Evolutionary conservation across 2,113 vertebrate species (phyloP).

Genomic region (Indicator indicator): DNA sequence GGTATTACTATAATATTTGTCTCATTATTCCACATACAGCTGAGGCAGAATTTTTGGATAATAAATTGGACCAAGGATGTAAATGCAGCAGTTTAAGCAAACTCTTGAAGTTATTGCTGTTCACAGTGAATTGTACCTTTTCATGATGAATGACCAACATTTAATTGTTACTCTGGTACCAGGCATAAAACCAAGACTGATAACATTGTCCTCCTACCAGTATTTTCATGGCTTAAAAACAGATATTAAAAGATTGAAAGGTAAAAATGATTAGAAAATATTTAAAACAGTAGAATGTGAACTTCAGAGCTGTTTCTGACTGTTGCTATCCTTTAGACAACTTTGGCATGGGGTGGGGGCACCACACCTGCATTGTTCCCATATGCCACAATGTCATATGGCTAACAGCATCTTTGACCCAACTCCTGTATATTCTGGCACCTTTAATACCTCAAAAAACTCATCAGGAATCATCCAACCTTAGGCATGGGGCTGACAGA

Average conservation of each 20-base stretch:
- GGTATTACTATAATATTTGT: conserved; percentile 23
- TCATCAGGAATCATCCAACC: not conserved
- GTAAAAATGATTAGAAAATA: not conserved
- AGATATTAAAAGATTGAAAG: not conserved
- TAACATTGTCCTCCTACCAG: not conserved
- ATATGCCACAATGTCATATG: accelerated
- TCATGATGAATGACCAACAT: not conserved
- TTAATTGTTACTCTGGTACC: not conserved
- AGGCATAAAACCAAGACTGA: not conserved
- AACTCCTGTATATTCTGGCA: not conserved
- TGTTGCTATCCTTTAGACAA: not conserved
- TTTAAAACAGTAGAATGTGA: not conserved
- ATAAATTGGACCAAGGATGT: not conserved
- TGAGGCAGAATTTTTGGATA: conserved; percentile 14
- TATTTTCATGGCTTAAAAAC: not conserved
- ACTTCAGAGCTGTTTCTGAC: not conserved
- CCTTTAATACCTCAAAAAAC: not conserved
- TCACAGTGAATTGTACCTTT: not conserved
- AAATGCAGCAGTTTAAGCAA: conserved; percentile 23
- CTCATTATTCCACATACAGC: conserved; percentile 43
- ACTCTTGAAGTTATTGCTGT: not conserved
- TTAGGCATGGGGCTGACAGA: not conserved
- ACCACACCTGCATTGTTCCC: accelerated
- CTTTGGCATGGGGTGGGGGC: accelerated
- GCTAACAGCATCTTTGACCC: not conserved